Conservation (phyloP, 2,113 vertebrate genomes). For the Varanus komodoensis region DNA sequence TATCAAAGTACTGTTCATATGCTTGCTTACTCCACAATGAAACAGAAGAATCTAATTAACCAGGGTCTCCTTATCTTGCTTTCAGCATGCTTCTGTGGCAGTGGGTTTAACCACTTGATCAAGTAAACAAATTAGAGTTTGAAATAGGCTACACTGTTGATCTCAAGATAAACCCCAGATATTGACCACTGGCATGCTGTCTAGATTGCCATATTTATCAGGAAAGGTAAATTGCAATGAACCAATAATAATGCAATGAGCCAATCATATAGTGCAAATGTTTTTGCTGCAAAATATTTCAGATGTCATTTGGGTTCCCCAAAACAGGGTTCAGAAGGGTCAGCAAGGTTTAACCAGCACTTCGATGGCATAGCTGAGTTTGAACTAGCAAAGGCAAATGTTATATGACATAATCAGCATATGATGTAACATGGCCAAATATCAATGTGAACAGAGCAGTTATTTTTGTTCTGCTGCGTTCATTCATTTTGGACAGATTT, state of each 20-base stretch:
- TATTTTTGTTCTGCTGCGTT: background rate
- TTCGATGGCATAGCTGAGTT: background rate
- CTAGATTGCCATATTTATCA: background rate
- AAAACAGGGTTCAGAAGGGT: background rate
- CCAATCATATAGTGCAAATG: background rate
- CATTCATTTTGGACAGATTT: background rate
- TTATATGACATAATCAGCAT: background rate
- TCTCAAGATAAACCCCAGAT: constrained; percentile 29
- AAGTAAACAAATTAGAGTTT: constrained; percentile 30
- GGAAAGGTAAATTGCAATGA: constrained; percentile 1
- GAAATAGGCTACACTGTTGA: constrained; percentile 25
- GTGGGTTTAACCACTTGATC: constrained; percentile 17
- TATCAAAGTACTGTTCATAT: constrained; percentile 18
- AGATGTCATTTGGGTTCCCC: background rate
- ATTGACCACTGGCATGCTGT: constrained; percentile 2
- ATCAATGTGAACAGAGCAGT: background rate
- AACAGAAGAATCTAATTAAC: constrained; percentile 30
- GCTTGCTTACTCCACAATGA: constrained; percentile 27
- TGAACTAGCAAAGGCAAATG: background rate
- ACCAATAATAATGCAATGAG: background rate
- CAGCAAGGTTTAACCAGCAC: background rate
- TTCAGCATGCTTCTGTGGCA: constrained; percentile 21
- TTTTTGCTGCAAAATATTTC: background rate
- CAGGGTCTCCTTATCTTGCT: constrained; percentile 26
- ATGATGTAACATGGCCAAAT: background rate